Evolutionary conservation across 2,113 vertebrate genomes (phyloP), one percentile per base, ranked within the genome.

Genomic region (Ceuthmochares aereus): DNA sequence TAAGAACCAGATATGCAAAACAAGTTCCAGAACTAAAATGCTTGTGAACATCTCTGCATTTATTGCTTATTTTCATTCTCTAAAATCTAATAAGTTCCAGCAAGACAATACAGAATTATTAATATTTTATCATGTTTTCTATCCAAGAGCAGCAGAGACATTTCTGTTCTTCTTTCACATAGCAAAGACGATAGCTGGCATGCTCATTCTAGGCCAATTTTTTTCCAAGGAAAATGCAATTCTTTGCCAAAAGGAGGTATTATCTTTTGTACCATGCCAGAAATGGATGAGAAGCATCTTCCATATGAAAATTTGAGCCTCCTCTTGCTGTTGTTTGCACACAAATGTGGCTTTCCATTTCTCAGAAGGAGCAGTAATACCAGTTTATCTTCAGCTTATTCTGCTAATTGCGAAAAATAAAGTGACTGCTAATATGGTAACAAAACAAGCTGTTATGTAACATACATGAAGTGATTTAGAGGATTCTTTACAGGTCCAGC

Each of bases 41-140:
- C 55, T 55, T 7, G 18, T 43, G 10, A 40, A 8, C 14, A 21
- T 76, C 32, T 87, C 89, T 84, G 25, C 26, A 72, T 82, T 78
- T 51, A 59, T 64, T 83, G 26, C 6, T 79, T 86, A 43, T 56
- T 90, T 85, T 82, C 21, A 37, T 82, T 84, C 36, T 87, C 30
- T 59, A 79, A 87, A 89, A 64, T 25, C 26, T 76, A 82, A n/a
- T 16, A 43, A n/a, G 18, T 89, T 92, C 45, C 79, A 95, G 27
- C 27, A 76, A 64, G 40, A 78, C 17, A 64, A 40, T 69, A 69
- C 29, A 27, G 59, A 86, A 62, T 74, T 1, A 66, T 72, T 68
- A 79, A 47, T 2, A 36, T 90, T 60, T 82, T 30, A 40, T 72
- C 43, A 36, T 54, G 17, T 52, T 84, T 89, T 78, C 32, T 94